phyloP scores from a whole-genome alignment of 2,113 vertebrate species.

The Bos javanicus region DNA sequence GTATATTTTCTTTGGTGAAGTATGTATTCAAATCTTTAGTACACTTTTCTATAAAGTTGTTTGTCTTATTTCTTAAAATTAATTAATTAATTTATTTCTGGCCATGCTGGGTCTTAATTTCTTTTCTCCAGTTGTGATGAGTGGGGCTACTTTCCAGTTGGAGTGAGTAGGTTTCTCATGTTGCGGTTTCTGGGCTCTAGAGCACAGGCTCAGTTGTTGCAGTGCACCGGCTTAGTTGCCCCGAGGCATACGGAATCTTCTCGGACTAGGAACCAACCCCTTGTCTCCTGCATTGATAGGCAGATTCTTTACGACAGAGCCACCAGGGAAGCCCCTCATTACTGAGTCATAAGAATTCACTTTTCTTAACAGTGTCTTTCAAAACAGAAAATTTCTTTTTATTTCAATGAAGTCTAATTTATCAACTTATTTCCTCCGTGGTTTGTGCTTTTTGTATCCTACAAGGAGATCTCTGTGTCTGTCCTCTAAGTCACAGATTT shows the following conservation, averaged over 20 bases:
- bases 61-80: neutral
- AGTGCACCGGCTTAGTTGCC: fast-evolving
- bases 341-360: neutral
- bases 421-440: neutral
- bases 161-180: neutral
- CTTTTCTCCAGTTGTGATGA: neutral
- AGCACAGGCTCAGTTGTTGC: neutral
- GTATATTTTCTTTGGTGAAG: neutral
- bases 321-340: neutral
- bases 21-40: neutral
- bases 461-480: neutral
- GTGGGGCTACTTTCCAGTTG: neutral
- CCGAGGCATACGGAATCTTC: fast-evolving
- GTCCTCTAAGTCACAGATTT: neutral
- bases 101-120: neutral
- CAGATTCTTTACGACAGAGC: neutral
- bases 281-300: neutral
- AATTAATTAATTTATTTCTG: neutral
- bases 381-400: neutral
- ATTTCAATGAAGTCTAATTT: neutral
- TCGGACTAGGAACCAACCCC: neutral
- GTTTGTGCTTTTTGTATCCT: neutral
- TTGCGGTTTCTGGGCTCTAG: neutral
- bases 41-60: neutral
- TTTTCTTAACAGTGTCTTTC: neutral